Conservation (phyloP, 2,888 invertebrate genomes). For the Leistus spinibarbis region DNA sequence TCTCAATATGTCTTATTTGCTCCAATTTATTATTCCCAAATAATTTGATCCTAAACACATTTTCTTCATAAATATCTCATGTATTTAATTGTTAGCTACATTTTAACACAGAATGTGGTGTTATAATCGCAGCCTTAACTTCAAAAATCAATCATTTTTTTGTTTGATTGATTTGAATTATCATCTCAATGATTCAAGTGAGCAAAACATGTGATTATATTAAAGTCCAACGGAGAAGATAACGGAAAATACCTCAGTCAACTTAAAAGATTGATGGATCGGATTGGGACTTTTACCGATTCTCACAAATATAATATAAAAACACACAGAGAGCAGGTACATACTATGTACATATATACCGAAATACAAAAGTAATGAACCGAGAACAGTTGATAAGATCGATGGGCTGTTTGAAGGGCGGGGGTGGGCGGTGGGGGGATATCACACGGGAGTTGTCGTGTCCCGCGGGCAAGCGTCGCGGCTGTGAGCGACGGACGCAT, state of each 20-base stretch:
- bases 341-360: background rate
- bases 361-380: conserved; percentile 29
- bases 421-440: background rate
- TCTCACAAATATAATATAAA: background rate
- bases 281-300: background rate
- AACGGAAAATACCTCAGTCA: background rate
- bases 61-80: too few species aligned
- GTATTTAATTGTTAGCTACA: too few species aligned
- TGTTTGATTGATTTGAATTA: background rate
- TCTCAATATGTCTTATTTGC: too few species aligned
- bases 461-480: conserved; percentile 9
- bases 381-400: conserved; percentile 38
- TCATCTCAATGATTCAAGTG: background rate
- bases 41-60: too few species aligned
- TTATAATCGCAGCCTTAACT: too few species aligned
- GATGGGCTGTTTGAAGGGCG: conserved; percentile 20
- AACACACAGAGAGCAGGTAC: background rate
- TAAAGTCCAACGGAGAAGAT: background rate
- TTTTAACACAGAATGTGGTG: too few species aligned
- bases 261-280: background rate
- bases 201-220: background rate
- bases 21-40: too few species aligned
- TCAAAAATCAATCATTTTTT: background rate
- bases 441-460: background rate
- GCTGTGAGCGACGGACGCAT: conserved; percentile 27